These are phyloP conservation scores for Lindbergichthys nudifrons DNA, from an alignment of 2,797 vertebrate genomes.

Conservation along the genomic window DNA sequence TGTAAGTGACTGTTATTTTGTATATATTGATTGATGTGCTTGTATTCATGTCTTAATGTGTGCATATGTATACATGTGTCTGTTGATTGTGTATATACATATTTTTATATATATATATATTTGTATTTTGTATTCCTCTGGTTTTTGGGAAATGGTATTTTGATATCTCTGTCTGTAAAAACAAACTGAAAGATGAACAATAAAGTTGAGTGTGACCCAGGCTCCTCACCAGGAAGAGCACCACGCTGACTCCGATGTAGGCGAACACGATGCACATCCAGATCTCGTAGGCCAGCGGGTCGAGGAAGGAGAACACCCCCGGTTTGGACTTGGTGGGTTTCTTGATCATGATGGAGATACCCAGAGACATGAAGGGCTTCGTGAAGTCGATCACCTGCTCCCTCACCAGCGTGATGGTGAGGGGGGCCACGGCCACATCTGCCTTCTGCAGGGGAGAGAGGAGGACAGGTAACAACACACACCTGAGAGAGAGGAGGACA, in stretches of 20 bases:
- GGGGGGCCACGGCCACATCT: constrained; percentile 93
- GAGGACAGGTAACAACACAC: neutral
- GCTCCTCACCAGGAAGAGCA: constrained; percentile 90
- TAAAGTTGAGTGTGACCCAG: no score
- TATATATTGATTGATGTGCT: no score
- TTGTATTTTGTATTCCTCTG: no score
- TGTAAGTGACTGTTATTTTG: no score
- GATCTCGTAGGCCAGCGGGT: constrained; percentile 97
- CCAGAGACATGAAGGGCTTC: constrained; percentile 97
- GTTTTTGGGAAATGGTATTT: no score
- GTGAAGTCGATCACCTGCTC: constrained; percentile 99
- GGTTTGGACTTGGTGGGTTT: constrained; percentile 98
- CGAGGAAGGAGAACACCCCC: constrained; percentile 96
- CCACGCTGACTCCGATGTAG: constrained; percentile 97
- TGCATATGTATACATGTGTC: no score
- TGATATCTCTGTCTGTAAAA: no score
- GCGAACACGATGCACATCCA: constrained; percentile 99
- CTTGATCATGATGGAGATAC: constrained; percentile 99
- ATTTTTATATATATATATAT: no score
- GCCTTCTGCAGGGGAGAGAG: constrained; percentile 86
- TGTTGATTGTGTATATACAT: no score
- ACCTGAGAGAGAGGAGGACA: no score
- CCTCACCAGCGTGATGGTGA: constrained; percentile 96
- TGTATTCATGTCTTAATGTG: no score
- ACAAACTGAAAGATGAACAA: no score